A percentile compares a stretch with the other conserved stretches of the same genome.
Conservation (phyloP, 2,113 vertebrate genomes). For the Tonatia bakeri region DNA sequence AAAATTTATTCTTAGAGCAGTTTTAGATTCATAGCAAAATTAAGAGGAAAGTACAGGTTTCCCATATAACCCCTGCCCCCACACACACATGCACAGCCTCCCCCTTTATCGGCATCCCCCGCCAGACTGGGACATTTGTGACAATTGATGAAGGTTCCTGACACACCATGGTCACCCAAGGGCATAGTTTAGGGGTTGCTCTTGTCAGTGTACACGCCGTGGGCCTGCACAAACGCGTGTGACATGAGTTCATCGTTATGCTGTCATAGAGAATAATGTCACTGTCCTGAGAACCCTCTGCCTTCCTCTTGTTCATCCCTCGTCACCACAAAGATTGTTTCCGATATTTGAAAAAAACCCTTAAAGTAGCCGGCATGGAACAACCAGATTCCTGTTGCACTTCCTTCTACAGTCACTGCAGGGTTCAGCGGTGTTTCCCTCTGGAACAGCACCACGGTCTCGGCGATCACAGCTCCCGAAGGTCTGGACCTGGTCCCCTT, state of each 20-base stretch:
- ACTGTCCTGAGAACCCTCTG: background rate
- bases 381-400: background rate
- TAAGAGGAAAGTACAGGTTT: background rate
- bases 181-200: background rate
- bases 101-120: background rate
- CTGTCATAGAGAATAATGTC: background rate
- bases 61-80: too few relatives aligned
- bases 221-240: background rate
- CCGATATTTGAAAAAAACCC: background rate
- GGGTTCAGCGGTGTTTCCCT: background rate
- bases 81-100: background rate
- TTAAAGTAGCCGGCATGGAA: background rate
- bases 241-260: background rate
- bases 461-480: background rate
- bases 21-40: background rate
- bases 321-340: background rate
- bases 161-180: background rate
- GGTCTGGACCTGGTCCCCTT: background rate
- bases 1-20: background rate
- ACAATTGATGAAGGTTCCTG: background rate
- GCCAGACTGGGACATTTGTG: background rate
- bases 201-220: background rate
- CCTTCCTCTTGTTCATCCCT: background rate
- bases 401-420: conserved; percentile 40
- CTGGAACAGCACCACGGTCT: background rate